phyloP scores from a whole-genome alignment of 2,113 vertebrate genomes.

The Xenopus laevis region DNA sequence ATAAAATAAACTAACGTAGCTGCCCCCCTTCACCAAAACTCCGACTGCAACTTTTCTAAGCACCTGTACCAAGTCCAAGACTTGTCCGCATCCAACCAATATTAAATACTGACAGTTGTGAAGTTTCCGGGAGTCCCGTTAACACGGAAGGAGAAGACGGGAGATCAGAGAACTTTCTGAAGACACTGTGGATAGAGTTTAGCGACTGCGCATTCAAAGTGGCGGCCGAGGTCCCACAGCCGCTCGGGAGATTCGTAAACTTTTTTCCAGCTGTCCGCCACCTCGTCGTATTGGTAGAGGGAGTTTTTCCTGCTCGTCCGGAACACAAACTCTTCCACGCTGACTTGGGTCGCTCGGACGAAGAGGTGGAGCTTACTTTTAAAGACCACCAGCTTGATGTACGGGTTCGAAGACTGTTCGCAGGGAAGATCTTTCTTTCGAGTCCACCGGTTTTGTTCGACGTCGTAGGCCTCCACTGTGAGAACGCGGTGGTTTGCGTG shows the following conservation, averaged over 20 bases:
- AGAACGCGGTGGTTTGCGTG: conserved; percentile 94
- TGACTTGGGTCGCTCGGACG: conserved; percentile 95
- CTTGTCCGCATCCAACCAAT: conserved; percentile 59
- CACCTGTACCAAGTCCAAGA: conserved; percentile 71
- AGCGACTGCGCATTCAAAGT: conserved; percentile 98
- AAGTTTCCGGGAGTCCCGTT: conserved; percentile 41
- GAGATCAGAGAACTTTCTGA: conserved; percentile 92
- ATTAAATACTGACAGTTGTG: conserved; percentile 65
- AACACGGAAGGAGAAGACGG: conserved; percentile 41
- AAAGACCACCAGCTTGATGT: conserved; percentile 90
- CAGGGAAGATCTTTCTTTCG: conserved; percentile 89
- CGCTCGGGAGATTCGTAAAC: conserved; percentile 94
- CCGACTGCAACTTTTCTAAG: conserved; percentile 80
- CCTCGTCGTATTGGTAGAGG: conserved; percentile 92
- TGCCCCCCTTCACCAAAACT: conserved; percentile 46
- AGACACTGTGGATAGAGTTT: conserved; percentile 99
- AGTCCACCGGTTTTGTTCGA: conserved; percentile 89
- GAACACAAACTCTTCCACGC: conserved; percentile 95
- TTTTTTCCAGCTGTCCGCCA: conserved; percentile 87
- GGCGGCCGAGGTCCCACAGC: conserved; percentile 97
- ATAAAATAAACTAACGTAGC: conserved; percentile 36
- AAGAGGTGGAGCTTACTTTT: conserved; percentile 91
- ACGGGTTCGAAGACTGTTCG: conserved; percentile 92
- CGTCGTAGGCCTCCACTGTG: conserved; percentile 93
- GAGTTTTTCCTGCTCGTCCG: conserved; percentile 98